Evolutionary conservation across 2,797 vertebrate species (phyloP).

Genomic region (Chloroceryle amazona): DNA sequence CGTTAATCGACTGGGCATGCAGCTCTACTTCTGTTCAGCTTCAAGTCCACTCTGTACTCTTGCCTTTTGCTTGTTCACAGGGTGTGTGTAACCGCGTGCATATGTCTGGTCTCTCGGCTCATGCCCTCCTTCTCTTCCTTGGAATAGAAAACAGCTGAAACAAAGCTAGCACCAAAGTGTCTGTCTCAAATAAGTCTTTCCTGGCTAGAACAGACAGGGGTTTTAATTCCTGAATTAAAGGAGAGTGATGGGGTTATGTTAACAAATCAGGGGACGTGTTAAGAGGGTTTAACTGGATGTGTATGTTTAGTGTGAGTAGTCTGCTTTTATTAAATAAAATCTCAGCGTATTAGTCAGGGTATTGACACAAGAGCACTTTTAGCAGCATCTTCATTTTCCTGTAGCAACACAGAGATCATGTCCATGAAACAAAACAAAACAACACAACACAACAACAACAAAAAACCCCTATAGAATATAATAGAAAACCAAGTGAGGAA

Average conservation of each 20-base stretch:
- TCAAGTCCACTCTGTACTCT: not conserved
- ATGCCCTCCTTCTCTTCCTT: not conserved
- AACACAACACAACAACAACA: not conserved
- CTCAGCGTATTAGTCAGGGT: not conserved
- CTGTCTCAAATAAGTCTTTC: not conserved
- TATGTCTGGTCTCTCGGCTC: not conserved
- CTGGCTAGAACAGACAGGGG: not conserved
- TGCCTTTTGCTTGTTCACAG: not conserved
- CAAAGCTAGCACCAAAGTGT: not conserved
- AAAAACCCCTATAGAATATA: not conserved
- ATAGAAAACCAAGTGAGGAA: not conserved
- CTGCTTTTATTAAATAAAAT: not conserved
- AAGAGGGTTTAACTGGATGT: not conserved
- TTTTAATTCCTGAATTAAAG: not conserved
- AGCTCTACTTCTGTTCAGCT: constrained; percentile 54
- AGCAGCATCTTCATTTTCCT: not conserved
- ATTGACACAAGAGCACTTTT: not conserved
- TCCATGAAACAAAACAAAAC: not conserved
- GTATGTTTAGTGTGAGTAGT: not conserved
- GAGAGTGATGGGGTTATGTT: fast-evolving
- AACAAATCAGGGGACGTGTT: not conserved
- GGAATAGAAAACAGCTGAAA: not conserved
- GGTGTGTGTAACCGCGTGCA: not conserved
- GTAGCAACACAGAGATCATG: too few relatives aligned
- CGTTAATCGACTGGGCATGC: constrained; percentile 9